Evolutionary conservation across 2,888 invertebrate genomes (phyloP), one percentile per base, ranked within the genome.

Genomic region (Synanthedon formicaeformis): DNA sequence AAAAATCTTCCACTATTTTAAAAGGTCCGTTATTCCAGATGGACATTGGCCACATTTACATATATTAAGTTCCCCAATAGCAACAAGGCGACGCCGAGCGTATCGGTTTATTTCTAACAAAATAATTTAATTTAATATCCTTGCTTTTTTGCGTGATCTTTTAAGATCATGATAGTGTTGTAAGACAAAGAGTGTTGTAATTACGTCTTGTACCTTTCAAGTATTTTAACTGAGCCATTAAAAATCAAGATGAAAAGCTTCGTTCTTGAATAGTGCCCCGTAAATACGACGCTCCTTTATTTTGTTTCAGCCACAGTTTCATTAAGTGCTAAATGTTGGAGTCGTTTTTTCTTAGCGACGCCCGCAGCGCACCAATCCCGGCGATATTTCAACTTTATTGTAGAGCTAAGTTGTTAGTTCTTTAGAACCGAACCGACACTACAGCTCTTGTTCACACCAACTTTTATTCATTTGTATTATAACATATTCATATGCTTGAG

Each of bases 361-460:
- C 78, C 75, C 73, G 75, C 69, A 70, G 74, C 73, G 66, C 68
- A 61, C 67, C 76, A 79, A 80, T 78, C 79, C 78, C 68, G 69
- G 65, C 83, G 78, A 84, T 83, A 83, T 82, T 82, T 84, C 81
- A 84, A 82, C 78, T 81, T 81, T 79, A 83, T 82, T 84, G 78
- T 79, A 58, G 70, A 67, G 72, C 74, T 70, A 75, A 81, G 77
- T 79, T 80, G 67, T 61, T 60, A 61, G 59, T 63, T 71, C 67
- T 71, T 71, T 65, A 65, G 63, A 66, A 56, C 57, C 54, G 58
- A 57, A 60, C 64, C 66, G 56, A 56, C 51, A 23, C 23, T 23
- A 34, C 34, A 34, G 34, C 10, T 34, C 34, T 23, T 23, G 23
- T 23, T 23, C 23, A 23, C 23, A 23, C 0, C 5, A 23, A 23